These are phyloP conservation scores for Drosophila tripunctata DNA, from an alignment of 2,888 invertebrate species.

Conservation along the genomic window DNA sequence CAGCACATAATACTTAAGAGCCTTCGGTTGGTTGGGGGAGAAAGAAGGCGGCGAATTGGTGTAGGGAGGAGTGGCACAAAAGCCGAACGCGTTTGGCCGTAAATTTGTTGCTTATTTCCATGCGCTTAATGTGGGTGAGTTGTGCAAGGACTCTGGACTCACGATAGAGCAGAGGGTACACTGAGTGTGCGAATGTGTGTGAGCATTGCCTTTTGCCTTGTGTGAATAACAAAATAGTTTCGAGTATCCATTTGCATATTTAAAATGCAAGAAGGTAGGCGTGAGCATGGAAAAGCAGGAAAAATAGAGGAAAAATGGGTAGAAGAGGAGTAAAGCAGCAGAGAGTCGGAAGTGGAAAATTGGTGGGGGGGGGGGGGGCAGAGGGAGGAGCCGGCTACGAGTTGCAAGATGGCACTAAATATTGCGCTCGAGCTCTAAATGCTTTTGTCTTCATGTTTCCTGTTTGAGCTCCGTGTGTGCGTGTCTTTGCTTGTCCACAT, in stretches of 20 bases:
- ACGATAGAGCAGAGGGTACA: not conserved
- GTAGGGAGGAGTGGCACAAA: conserved; percentile 11
- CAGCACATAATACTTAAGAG: conserved; percentile 73
- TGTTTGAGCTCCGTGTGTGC: not conserved
- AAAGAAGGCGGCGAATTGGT: not conserved
- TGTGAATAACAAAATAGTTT: conserved; percentile 75
- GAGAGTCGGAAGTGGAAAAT: no score
- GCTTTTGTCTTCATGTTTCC: conserved; percentile 26
- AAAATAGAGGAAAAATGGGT: not conserved
- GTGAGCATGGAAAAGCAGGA: no score
- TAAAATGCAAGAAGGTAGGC: conserved; percentile 45
- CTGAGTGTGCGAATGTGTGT: conserved; percentile 6
- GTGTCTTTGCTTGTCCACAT: conserved; percentile 22
- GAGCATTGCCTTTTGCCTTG: conserved; percentile 38
- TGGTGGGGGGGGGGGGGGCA: not conserved
- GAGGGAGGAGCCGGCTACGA: not conserved
- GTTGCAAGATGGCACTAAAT: conserved; percentile 52
- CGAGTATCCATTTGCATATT: conserved; percentile 72
- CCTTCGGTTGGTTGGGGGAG: conserved; percentile 19
- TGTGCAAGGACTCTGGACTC: conserved; percentile 12
- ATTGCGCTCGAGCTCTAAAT: conserved; percentile 46
- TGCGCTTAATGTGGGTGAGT: conserved; percentile 15
- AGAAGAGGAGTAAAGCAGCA: not conserved
- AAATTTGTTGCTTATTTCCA: conserved; percentile 51
- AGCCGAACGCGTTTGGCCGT: conserved; percentile 41